A percentile compares a stretch with the other conserved stretches of the same genome.
Conservation (phyloP, 2,888 invertebrate species). For the Ophion slaviceki region DNA sequence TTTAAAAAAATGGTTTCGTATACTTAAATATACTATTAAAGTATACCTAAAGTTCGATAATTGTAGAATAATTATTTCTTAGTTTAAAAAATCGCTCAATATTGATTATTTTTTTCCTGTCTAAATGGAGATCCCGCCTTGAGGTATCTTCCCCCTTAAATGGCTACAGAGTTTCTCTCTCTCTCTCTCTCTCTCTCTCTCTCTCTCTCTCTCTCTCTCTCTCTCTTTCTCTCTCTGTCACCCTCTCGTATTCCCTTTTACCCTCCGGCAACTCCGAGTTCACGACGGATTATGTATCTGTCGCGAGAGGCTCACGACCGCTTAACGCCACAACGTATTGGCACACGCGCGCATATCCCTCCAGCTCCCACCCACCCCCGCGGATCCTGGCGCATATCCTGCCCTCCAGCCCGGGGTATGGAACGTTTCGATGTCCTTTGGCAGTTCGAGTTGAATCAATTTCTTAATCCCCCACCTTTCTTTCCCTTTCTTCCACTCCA, state of each 20-base stretch:
- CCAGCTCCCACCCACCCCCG: neutral
- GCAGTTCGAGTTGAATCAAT: slow-evolving; percentile 49
- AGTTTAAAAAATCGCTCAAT: too few relatives aligned
- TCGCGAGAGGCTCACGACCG: slow-evolving; percentile 51
- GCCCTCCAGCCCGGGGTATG: neutral
- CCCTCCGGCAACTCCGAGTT: slow-evolving; percentile 50
- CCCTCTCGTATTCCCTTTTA: slow-evolving; percentile 1
- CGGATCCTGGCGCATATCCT: slow-evolving; percentile 1
- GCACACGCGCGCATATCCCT: slow-evolving; percentile 41
- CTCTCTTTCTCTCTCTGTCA: slow-evolving; percentile 10
- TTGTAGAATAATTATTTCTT: too few relatives aligned
- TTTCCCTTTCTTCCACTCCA: neutral
- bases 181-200: neutral
- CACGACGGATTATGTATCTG: slow-evolving; percentile 67
- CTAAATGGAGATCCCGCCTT: too few relatives aligned
- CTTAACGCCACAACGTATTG: slow-evolving; percentile 59
- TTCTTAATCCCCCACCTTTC: slow-evolving; percentile 21
- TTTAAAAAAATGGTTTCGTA: too few relatives aligned
- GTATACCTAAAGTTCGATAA: too few relatives aligned
- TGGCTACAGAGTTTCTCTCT: slow-evolving; percentile 48
- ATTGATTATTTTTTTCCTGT: too few relatives aligned
- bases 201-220: slow-evolving; percentile 7
- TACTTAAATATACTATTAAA: too few relatives aligned
- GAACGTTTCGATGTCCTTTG: slow-evolving; percentile 37
- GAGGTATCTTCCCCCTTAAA: slow-evolving; percentile 24